Conservation (phyloP, 2,888 invertebrate species). For the Phyto melanocephala region DNA sequence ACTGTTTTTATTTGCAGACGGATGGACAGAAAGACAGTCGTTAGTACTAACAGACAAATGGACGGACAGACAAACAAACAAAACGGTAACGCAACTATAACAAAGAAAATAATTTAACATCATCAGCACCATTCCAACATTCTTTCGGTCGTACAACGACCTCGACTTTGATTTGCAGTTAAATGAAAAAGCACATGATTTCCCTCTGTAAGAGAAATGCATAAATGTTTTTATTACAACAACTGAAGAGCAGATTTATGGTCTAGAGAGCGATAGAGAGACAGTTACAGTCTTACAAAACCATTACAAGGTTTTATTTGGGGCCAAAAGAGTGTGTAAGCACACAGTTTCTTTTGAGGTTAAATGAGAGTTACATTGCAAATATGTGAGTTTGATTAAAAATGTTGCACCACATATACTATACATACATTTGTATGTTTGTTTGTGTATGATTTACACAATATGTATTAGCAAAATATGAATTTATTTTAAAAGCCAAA, state of each 20-base stretch:
- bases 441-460: too few species aligned
- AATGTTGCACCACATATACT: not conserved
- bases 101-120: constrained; percentile 63
- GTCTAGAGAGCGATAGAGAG: not conserved
- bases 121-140: constrained; percentile 70
- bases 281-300: constrained; percentile 22
- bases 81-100: constrained; percentile 62
- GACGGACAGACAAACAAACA: constrained; percentile 37
- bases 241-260: not conserved
- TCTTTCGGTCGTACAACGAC: constrained; percentile 78
- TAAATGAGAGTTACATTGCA: not conserved
- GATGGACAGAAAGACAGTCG: not conserved
- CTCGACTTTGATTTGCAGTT: constrained; percentile 78
- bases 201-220: constrained; percentile 51
- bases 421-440: too few species aligned
- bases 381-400: not conserved
- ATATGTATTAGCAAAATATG: too few species aligned
- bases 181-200: constrained; percentile 61
- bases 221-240: not conserved
- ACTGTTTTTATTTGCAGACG: constrained; percentile 17
- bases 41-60: not conserved
- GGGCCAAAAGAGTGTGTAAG: constrained; percentile 23
- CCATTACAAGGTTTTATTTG: constrained; percentile 23
- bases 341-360: not conserved
- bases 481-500: too few species aligned